Conservation (phyloP, 2,888 invertebrate genomes). For the Rotaria magnacalcarata region DNA sequence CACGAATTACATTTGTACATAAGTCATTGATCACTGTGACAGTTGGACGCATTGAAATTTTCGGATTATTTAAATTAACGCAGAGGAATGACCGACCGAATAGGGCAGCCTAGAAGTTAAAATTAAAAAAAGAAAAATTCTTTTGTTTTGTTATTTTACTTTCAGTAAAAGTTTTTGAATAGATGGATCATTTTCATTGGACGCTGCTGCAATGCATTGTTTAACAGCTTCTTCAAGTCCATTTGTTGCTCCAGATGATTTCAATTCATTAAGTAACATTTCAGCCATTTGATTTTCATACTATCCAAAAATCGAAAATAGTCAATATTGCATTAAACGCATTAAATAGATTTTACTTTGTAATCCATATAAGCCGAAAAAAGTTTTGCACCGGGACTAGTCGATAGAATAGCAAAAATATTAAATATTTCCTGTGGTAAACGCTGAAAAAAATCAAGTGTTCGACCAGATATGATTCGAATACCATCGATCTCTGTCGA, state of each 20-base stretch:
- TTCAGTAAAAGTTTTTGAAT: not conserved
- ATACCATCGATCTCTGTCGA: not conserved
- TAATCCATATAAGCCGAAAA: not conserved
- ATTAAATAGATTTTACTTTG: not conserved
- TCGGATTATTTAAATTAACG: not conserved
- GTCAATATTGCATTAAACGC: not conserved
- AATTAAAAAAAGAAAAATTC: not conserved
- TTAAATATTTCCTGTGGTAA: not conserved
- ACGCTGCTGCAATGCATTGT: constrained; percentile 18
- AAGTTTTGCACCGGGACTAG: not conserved
- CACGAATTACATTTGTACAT: not conserved
- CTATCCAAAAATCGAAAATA: not conserved
- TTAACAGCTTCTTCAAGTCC: constrained; percentile 7
- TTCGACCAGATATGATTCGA: constrained; percentile 1
- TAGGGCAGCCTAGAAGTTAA: not conserved
- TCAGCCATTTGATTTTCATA: constrained; percentile 30
- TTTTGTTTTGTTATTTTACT: not conserved
- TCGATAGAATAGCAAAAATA: not conserved
- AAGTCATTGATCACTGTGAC: not conserved
- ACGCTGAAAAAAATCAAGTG: constrained; percentile 28
- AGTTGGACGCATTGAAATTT: not conserved
- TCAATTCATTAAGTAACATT: not conserved
- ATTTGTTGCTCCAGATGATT: not conserved
- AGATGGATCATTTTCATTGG: not conserved
- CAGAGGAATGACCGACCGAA: constrained; percentile 8